Percentiles rank a stretch among this genome's conserved stretches.
Conservation (phyloP, 2,113 vertebrate genomes). For the Rhinolophus ferrumequinum region DNA sequence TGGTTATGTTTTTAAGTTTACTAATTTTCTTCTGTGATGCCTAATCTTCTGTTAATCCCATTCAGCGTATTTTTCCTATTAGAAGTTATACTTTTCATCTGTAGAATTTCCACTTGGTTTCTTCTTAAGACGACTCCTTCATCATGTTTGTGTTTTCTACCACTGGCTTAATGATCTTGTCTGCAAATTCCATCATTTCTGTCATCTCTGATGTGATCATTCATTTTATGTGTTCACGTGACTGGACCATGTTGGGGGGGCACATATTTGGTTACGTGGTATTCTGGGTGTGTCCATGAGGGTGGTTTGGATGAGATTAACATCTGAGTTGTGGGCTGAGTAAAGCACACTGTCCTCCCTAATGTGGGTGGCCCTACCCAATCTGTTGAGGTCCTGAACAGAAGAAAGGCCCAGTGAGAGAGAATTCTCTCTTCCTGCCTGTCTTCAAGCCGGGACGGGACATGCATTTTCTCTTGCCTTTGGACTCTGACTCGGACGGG, state of each 20-base stretch:
- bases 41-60: background rate
- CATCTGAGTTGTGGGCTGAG: too few relatives aligned
- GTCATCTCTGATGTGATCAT: background rate
- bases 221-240: background rate
- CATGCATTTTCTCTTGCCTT: background rate
- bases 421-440: background rate
- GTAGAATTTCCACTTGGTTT: background rate
- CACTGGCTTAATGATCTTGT: background rate
- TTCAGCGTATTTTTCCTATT: background rate
- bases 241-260: background rate
- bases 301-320: too few relatives aligned
- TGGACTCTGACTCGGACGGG: background rate
- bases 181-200: background rate
- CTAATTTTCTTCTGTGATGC: background rate
- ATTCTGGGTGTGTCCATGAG: background rate
- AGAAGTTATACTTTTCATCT: background rate
- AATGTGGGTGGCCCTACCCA: background rate
- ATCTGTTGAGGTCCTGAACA: background rate
- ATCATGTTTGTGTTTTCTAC: background rate
- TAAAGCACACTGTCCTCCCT: background rate
- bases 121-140: background rate
- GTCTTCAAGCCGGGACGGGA: background rate
- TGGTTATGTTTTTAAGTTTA: background rate
- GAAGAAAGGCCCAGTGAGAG: background rate
- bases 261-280: background rate